A percentile compares a stretch with the other conserved stretches of the same genome.
Evolutionary conservation across 2,888 invertebrate species (phyloP).

Genomic region (Brachynemurus nebulosus): DNA sequence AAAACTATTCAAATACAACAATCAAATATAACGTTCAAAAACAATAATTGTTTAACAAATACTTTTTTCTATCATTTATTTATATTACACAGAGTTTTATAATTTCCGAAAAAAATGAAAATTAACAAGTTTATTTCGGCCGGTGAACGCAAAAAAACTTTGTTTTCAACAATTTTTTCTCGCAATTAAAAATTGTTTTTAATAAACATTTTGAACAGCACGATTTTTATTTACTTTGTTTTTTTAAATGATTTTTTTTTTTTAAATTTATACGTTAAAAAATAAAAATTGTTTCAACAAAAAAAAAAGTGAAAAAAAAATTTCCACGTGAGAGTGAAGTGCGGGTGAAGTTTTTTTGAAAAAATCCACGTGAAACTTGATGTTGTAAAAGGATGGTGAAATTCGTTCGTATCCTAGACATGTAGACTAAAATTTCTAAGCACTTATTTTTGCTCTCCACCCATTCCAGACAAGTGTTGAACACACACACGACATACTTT

Average conservation of each 20-base stretch:
- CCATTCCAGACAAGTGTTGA: conserved; percentile 9
- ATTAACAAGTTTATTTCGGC: too few species aligned
- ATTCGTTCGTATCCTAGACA: conserved; percentile 9
- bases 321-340: conserved; percentile 2
- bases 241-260: neutral
- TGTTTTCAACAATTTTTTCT: too few species aligned
- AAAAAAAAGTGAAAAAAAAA: neutral
- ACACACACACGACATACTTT: conserved; percentile 2
- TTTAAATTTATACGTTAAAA: neutral
- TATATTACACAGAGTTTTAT: too few species aligned
- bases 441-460: conserved; percentile 12
- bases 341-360: neutral
- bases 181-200: neutral
- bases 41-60: too few species aligned
- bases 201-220: neutral
- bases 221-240: neutral
- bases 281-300: neutral
- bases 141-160: too few species aligned
- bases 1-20: too few species aligned
- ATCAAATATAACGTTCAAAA: too few species aligned
- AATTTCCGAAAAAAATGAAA: too few species aligned
- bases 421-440: conserved; percentile 12
- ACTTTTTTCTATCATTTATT: too few species aligned
- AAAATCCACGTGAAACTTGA: conserved; percentile 4
- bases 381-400: conserved; percentile 5